Percentiles rank a stretch among this genome's conserved stretches.
These are phyloP conservation scores for Tachina fera DNA, from an alignment of 2,888 invertebrate species.

Conservation along the genomic window DNA sequence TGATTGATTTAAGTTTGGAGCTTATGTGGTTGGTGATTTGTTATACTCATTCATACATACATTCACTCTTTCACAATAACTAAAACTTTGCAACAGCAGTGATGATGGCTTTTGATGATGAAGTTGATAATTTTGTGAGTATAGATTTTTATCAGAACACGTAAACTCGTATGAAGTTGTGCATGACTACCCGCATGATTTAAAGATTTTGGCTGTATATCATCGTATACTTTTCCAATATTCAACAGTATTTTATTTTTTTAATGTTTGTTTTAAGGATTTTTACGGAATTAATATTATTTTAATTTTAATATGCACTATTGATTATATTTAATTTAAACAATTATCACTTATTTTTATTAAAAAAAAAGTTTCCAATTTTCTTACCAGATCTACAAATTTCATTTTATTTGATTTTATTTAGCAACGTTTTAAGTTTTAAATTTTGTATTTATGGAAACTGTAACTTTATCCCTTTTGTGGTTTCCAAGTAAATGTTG, in stretches of 20 bases:
- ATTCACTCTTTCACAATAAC: not conserved
- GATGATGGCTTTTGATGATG: constrained; percentile 15
- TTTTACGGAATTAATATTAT: not conserved
- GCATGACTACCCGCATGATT: constrained; percentile 36
- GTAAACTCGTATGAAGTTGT: constrained; percentile 40
- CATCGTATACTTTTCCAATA: constrained; percentile 23
- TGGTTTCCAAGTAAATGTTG: constrained; percentile 64
- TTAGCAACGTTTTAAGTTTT: constrained; percentile 15
- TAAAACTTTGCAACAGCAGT: constrained; percentile 23
- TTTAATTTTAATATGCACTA: not conserved
- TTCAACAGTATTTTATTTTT: not conserved
- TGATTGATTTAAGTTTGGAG: constrained; percentile 71
- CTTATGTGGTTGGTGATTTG: constrained; percentile 67
- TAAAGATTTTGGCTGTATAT: constrained; percentile 17
- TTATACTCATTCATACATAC: constrained; percentile 39
- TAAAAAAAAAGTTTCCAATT: not conserved
- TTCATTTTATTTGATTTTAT: constrained; percentile 54
- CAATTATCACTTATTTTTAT: constrained; percentile 38
- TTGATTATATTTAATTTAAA: not conserved
- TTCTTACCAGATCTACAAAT: constrained; percentile 66
- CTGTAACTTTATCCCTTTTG: constrained; percentile 68
- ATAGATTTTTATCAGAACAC: constrained; percentile 42
- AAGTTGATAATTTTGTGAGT: constrained; percentile 50
- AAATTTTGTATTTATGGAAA: constrained; percentile 40
- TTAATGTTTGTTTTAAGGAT: constrained; percentile 15